Percentiles rank a stretch among this genome's conserved stretches.
Evolutionary conservation across 1,140 invertebrate genomes (phyloP).

Genomic region (Hyles euphorbiae): DNA sequence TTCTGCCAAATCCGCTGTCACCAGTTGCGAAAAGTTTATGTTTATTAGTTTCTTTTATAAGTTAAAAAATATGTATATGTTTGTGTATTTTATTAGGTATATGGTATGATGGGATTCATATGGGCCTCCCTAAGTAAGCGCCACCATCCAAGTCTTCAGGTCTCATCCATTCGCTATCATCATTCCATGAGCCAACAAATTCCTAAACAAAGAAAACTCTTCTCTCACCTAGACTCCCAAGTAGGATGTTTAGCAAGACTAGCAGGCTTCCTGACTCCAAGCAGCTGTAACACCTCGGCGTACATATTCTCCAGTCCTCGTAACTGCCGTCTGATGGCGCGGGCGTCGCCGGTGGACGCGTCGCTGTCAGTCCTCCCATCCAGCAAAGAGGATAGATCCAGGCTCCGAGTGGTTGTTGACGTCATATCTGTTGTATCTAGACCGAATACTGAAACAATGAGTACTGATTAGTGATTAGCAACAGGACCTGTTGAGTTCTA

Average conservation of each 20-base stretch:
- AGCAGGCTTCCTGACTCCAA: conserved; percentile 81
- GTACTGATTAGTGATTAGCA: background rate
- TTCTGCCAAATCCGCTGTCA: too few relatives aligned
- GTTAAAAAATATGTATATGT: too few relatives aligned
- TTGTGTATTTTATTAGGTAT: too few relatives aligned
- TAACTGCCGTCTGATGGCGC: conserved; percentile 87
- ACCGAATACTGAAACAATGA: conserved; percentile 78
- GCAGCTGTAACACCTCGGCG: conserved; percentile 86
- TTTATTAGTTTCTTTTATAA: too few relatives aligned
- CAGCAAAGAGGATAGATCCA: conserved; percentile 89
- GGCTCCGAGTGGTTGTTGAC: conserved; percentile 82
- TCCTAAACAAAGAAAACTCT: background rate
- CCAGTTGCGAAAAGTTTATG: too few relatives aligned
- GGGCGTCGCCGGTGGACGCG: conserved; percentile 84
- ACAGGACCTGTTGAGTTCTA: too few relatives aligned
- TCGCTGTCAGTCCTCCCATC: conserved; percentile 84
- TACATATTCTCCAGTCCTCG: conserved; percentile 94
- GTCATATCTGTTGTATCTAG: conserved; percentile 85
- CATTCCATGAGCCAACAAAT: too few relatives aligned
- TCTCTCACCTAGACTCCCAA: conserved; percentile 75
- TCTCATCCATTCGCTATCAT: too few relatives aligned
- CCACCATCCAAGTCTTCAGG: too few relatives aligned
- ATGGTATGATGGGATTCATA: too few relatives aligned
- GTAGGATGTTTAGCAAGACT: conserved; percentile 72
- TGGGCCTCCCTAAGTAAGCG: too few relatives aligned